A percentile compares a stretch with the other conserved stretches of the same genome.
phyloP scores from a whole-genome alignment of 2,113 vertebrate genomes.

The Marmota flaviventris region DNA sequence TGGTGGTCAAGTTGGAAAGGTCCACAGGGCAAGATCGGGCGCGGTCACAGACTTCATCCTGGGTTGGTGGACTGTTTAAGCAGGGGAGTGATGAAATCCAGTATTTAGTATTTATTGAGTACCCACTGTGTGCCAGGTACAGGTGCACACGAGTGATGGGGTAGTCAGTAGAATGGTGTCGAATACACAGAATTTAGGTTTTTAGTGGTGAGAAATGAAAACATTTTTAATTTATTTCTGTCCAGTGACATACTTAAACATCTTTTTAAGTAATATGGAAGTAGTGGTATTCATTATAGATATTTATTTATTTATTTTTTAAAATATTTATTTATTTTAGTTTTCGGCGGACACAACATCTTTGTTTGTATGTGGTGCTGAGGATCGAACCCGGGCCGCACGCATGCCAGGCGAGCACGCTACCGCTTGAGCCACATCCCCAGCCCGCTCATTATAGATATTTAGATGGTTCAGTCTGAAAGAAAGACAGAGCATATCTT shows the following conservation, averaged over 20 bases:
- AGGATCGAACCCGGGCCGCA: no score
- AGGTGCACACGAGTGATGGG: background rate
- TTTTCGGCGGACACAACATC: no score
- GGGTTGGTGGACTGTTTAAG: background rate
- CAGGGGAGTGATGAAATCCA: background rate
- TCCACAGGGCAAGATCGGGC: background rate
- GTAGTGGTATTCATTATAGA: background rate
- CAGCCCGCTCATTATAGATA: conserved; percentile 32
- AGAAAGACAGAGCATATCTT: background rate
- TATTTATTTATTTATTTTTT: no score
- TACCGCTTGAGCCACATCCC: no score
- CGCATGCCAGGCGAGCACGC: no score
- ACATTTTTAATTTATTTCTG: background rate
- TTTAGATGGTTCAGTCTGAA: conserved; percentile 12
- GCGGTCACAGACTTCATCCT: background rate
- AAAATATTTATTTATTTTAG: no score
- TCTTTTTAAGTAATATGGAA: background rate
- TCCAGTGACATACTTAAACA: background rate
- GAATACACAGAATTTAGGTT: background rate
- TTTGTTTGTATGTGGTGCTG: no score
- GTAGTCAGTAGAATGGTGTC: background rate
- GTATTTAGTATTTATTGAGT: background rate
- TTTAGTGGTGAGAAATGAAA: background rate
- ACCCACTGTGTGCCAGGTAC: background rate
- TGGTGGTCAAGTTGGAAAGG: background rate